Evolutionary conservation across 2,113 vertebrate genomes (phyloP), one percentile per base, ranked within the genome.

Genomic region (Gallinago media): DNA sequence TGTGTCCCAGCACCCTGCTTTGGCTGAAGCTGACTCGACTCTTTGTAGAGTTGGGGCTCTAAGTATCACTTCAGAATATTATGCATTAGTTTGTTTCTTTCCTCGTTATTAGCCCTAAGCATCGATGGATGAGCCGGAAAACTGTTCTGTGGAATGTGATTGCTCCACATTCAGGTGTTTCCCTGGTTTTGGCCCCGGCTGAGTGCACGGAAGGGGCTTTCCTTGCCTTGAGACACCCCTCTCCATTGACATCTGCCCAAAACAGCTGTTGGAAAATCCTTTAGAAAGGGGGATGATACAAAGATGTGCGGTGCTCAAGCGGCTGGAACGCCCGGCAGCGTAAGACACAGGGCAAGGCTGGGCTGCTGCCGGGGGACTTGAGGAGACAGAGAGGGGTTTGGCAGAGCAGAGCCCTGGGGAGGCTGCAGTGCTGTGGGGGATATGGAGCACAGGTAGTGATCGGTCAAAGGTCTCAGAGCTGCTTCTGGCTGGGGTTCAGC

Each of bases 181-280:
- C 32, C 21, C 31, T 25, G 6, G 31, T 29, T 59, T 46, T 84
- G 68, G 29, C 31, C 27, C 38, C 4, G 4, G 15, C 27, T 5
- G 12, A 9, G 15, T 5, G 2, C 11, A 3, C 0, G 0, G 20
- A 27, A 17, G 9, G 1, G 0, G 78, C 61, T 31, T 18, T 66
- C 59, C 32, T n/a, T 62, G 74, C 61, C 56, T n/a, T 66, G 25
- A 46, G 65, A 38, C 73, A 90, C 15, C n/a, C 13, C 23, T 74
- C 74, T 62, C 40, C 21, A 3, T 10, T 32, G 36, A 15, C 16
- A 74, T 8, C n/a, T 21, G 63, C 54, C 27, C 44, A 55, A 70
- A 85, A 29, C 0, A 61, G 23, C 55, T 74, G 55, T 23, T 34
- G 67, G 70, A 26, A 71, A 78, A 29, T 8, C 31, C 20, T 27